phyloP scores from a whole-genome alignment of 2,113 vertebrate species.

The Andinoacara biseriatus region DNA sequence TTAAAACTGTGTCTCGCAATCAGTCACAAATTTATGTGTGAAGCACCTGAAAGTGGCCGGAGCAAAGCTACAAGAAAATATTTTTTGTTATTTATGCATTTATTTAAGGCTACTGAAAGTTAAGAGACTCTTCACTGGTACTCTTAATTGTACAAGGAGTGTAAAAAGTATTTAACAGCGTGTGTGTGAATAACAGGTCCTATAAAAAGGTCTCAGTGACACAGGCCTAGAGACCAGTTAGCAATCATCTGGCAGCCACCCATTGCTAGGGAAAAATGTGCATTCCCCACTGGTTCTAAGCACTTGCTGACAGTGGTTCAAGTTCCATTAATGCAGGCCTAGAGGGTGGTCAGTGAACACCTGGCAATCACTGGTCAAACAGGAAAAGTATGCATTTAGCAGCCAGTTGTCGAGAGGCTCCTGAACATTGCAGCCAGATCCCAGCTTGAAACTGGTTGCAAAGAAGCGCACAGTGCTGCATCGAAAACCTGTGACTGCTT shows the following conservation, averaged over 20 bases:
- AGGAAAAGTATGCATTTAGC: neutral
- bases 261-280: too few species aligned
- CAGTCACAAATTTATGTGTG: neutral
- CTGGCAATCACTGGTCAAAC: neutral
- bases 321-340: too few species aligned
- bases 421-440: too few species aligned
- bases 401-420: neutral
- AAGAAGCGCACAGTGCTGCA: too few species aligned
- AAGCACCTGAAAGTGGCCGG: neutral
- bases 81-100: neutral
- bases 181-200: neutral
- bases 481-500: too few species aligned
- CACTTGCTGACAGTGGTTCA: neutral
- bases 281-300: neutral
- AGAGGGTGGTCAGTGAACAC: too few species aligned
- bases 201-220: too few species aligned
- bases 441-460: too few species aligned
- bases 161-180: neutral
- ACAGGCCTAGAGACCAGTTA: neutral
- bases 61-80: neutral
- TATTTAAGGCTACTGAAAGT: neutral
- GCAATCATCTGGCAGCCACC: neutral
- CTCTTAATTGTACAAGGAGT: neutral
- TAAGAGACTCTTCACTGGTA: neutral
- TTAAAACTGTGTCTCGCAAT: too few species aligned